phyloP scores from a whole-genome alignment of 53 echinoderm and acorn worm genomes.

The Henricia sp. region DNA sequence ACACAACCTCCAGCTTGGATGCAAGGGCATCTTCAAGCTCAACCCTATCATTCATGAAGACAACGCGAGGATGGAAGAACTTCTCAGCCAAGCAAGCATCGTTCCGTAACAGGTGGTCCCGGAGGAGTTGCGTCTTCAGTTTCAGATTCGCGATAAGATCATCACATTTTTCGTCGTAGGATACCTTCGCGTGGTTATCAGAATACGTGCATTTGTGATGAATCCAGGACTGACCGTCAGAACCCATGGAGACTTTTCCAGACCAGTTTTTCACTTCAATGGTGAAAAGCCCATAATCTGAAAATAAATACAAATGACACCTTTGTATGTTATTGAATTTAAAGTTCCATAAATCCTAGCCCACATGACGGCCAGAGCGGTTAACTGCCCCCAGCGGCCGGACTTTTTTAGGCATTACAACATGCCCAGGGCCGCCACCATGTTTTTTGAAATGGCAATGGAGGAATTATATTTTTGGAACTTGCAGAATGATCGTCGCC shows the following conservation, averaged over 20 bases:
- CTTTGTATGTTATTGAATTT: too few relatives aligned
- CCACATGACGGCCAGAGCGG: too few relatives aligned
- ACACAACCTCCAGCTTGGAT: conserved; percentile 73
- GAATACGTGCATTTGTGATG: conserved; percentile 68
- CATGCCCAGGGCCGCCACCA: too few relatives aligned
- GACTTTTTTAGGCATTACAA: too few relatives aligned
- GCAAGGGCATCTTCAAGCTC: conserved; percentile 66
- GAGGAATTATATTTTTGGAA: too few relatives aligned
- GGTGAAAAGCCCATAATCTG: conserved; percentile 86
- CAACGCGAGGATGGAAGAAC: conserved; percentile 82
- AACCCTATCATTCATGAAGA: conserved; percentile 77
- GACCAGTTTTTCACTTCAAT: conserved; percentile 98
- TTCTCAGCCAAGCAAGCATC: conserved; percentile 83
- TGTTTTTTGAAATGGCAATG: too few relatives aligned
- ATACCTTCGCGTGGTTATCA: conserved; percentile 65
- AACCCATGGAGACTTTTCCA: conserved; percentile 73
- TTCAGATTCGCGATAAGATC: conserved; percentile 72
- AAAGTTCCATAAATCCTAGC: too few relatives aligned
- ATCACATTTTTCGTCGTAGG: conserved; percentile 75
- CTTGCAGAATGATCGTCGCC: too few relatives aligned
- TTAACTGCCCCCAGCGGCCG: too few relatives aligned
- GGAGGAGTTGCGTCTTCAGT: conserved; percentile 81
- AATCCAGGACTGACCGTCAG: conserved; percentile 85
- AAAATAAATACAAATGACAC: too few relatives aligned
- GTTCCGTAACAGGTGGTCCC: conserved; percentile 81